Base-by-base conservation (phyloP, 2,797 vertebrate species). In the Heliangelus exortis region DNA sequence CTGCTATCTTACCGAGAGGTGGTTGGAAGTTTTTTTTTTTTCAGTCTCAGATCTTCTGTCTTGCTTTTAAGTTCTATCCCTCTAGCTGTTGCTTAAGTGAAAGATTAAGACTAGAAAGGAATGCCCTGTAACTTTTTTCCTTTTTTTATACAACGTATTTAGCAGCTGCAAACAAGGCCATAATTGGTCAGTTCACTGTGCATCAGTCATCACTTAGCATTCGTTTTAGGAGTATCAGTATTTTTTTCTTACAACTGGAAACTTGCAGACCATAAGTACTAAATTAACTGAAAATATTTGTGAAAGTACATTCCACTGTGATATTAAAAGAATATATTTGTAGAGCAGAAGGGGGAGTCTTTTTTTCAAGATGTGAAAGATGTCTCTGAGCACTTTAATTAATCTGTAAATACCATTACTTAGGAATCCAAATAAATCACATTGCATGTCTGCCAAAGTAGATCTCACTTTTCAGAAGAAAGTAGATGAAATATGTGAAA, bases 391-490 rank as follows among this genome's bases (percentile, higher is more conserved):
- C 63, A 43, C 58, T 93, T 94, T 62, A 93, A 67, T 92, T 94
- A 82, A 93, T 85, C 62, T 76, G 84, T 96, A 96, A 95, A 94
- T 94, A 96, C 59, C 22, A 0, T 62, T 71, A 34, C 66, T 93
- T 95, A 91, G 55, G 58, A 93, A 88, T 95, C 85, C 75, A 93
- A 96, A 91, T 93, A 96, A 92, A 81, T 91, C 73, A 66, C 58
- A 39, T 54, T 92, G 79, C 86, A 54, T 76, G 77, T 22, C 88
- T 90, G 83, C 83, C 93, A 84, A 89, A 90, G 31, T 53, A 84
- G 83, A 63, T 88, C 3, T 0, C 84, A 72, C 75, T 91, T 94
- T 95, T 92, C 91, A 85, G 69, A 63, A 66, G 74, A 90, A 95
- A 84, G 34, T 48, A 81, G 81, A 71, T 93, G 43, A 88, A 94